These are phyloP conservation scores for Halcyon leucocephala DNA, from an alignment of 2,797 vertebrate species.

Conservation along the genomic window DNA sequence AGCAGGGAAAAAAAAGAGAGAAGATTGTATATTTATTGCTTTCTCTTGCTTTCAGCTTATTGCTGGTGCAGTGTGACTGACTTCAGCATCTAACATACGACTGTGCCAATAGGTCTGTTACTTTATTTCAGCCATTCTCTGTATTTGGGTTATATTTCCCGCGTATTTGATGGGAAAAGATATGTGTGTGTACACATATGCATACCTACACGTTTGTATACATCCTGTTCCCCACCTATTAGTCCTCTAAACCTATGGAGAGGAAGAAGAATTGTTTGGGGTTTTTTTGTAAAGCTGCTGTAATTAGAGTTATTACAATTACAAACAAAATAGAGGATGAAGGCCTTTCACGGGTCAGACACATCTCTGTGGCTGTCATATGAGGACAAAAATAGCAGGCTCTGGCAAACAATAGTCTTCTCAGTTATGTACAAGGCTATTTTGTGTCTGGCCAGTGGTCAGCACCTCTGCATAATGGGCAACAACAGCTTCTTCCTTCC, in stretches of 20 bases:
- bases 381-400: neutral
- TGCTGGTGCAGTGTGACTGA: neutral
- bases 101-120: neutral
- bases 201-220: neutral
- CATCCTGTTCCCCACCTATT: neutral
- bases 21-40: neutral
- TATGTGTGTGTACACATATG: accelerated
- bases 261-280: neutral
- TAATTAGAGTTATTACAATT: neutral
- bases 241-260: neutral
- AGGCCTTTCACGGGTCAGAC: neutral
- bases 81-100: neutral
- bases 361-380: neutral
- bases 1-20: neutral
- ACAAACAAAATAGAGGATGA: neutral
- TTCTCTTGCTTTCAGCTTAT: neutral
- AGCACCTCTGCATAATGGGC: neutral
- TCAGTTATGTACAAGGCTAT: neutral
- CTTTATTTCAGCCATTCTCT: neutral
- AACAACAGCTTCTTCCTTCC: neutral
- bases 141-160: neutral
- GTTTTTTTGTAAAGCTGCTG: neutral
- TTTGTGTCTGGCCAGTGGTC: neutral
- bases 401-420: neutral
- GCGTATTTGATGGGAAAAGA: neutral